Percentiles rank a stretch among this genome's conserved stretches.
Evolutionary conservation across 2,888 invertebrate genomes (phyloP).

Genomic region (Lycia hirtaria): DNA sequence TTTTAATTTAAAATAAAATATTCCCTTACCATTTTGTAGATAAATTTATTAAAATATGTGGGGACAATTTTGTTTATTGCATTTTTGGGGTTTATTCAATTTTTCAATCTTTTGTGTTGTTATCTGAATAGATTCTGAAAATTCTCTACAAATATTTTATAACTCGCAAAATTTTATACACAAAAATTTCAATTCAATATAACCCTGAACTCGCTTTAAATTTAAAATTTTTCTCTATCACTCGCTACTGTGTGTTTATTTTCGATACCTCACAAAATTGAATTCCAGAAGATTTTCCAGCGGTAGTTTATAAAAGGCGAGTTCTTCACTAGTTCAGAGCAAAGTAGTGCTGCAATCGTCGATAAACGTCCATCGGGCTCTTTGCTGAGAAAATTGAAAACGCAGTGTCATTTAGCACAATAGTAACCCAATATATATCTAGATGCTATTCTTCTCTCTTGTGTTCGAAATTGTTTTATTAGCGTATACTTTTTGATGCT

Average conservation of each 20-base stretch:
- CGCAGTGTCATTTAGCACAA: conserved; percentile 41
- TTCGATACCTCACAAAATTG: conserved; percentile 34
- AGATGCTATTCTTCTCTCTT: conserved; percentile 33
- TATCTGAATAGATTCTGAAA: neutral
- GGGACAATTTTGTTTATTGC: neutral
- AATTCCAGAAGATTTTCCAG: conserved; percentile 23
- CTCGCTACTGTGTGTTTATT: conserved; percentile 34
- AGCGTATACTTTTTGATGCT: neutral
- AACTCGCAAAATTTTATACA: neutral
- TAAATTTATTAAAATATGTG: neutral
- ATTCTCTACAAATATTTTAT: neutral
- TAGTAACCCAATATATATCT: conserved; percentile 38
- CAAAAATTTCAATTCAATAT: conserved; percentile 22
- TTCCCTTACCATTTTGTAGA: too few species aligned
- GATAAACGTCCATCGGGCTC: conserved; percentile 46
- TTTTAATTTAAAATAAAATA: too few species aligned
- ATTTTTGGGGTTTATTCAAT: too few species aligned
- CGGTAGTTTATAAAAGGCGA: conserved; percentile 31
- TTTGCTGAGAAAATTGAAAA: conserved; percentile 45
- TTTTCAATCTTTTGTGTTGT: neutral
- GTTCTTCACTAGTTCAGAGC: conserved; percentile 33
- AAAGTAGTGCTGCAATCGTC: conserved; percentile 39
- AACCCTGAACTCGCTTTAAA: conserved; percentile 14
- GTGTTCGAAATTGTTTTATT: conserved; percentile 14
- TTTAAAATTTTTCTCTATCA: conserved; percentile 29